A percentile compares a stretch with the other conserved stretches of the same genome.
Evolutionary conservation across 2,113 vertebrate species (phyloP).

Genomic region (Boulengeromyrus knoepffleri): DNA sequence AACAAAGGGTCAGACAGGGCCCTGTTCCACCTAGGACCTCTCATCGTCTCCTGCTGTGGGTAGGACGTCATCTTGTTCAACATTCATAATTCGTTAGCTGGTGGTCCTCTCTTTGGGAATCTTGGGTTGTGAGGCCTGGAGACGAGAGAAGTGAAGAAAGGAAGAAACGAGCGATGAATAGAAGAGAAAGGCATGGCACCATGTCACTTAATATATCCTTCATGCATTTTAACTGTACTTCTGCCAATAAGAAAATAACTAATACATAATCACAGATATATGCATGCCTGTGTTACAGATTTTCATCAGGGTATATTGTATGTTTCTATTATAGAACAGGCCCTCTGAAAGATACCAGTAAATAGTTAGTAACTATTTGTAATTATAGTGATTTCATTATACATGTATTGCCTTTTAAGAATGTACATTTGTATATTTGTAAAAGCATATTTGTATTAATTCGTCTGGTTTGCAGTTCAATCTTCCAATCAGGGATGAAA

Average conservation of each 20-base stretch:
- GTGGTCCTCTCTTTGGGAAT: constrained; percentile 82
- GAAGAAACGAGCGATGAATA: constrained; percentile 34
- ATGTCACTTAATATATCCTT: neutral
- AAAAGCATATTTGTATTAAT: neutral
- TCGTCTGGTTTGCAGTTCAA: neutral
- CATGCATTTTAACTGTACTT: neutral
- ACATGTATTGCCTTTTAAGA: neutral
- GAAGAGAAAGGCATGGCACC: constrained; percentile 14
- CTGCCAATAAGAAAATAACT: neutral
- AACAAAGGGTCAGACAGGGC: constrained; percentile 98
- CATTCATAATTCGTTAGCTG: constrained; percentile 98
- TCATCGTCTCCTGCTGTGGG: constrained; percentile 99
- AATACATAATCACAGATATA: neutral
- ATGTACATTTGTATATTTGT: neutral
- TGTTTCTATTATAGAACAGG: neutral
- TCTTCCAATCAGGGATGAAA: neutral
- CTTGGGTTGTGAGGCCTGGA: constrained; percentile 56
- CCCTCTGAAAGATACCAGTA: neutral
- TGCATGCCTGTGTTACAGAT: neutral
- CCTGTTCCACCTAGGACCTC: constrained; percentile 99
- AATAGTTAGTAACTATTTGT: neutral
- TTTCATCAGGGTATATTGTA: neutral
- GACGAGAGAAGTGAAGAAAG: constrained; percentile 49
- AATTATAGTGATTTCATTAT: neutral
- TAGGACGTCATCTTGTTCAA: constrained; percentile 99